Conservation (phyloP, 2,888 invertebrate genomes). For the Auanema sp. region DNA sequence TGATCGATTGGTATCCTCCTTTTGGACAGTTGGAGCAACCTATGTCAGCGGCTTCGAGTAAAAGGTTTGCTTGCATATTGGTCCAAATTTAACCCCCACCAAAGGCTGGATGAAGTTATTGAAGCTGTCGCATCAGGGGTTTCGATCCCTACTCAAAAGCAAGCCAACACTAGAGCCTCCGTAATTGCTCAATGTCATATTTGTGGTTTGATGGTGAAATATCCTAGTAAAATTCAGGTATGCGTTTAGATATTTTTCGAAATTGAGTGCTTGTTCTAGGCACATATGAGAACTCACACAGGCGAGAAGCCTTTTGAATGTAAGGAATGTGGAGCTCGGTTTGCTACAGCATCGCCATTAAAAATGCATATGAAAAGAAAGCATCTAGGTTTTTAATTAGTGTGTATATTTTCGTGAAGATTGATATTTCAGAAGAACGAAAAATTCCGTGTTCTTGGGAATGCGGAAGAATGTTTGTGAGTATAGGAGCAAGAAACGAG, state of each 20-base stretch:
- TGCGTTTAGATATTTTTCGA: conserved; percentile 1
- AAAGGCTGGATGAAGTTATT: conserved; percentile 43
- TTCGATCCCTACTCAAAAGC: conserved; percentile 15
- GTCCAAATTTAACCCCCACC: not conserved
- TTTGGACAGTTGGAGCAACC: conserved; percentile 17
- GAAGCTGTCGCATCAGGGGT: conserved; percentile 34
- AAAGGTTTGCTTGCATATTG: conserved; percentile 13
- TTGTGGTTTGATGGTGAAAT: conserved; percentile 49
- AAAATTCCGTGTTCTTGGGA: conserved; percentile 42
- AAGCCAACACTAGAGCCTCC: conserved; percentile 8
- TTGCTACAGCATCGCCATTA: conserved; percentile 37
- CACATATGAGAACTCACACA: conserved; percentile 47
- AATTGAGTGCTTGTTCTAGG: conserved; percentile 22
- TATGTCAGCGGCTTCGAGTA: conserved; percentile 22
- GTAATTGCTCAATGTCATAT: conserved; percentile 43
- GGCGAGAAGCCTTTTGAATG: conserved; percentile 51
- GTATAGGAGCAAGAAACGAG: conserved; percentile 40
- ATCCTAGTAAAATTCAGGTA: conserved; percentile 50
- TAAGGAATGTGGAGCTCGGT: conserved; percentile 33
- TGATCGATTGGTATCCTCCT: conserved; percentile 19
- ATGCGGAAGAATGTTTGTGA: conserved; percentile 45
- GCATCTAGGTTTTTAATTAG: conserved; percentile 22
- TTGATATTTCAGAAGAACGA: conserved; percentile 26
- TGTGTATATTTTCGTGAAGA: conserved; percentile 1
- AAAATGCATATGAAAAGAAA: conserved; percentile 45